These are phyloP conservation scores for Argynnis bischoffii DNA, from an alignment of 2,888 invertebrate species.

Conservation along the genomic window DNA sequence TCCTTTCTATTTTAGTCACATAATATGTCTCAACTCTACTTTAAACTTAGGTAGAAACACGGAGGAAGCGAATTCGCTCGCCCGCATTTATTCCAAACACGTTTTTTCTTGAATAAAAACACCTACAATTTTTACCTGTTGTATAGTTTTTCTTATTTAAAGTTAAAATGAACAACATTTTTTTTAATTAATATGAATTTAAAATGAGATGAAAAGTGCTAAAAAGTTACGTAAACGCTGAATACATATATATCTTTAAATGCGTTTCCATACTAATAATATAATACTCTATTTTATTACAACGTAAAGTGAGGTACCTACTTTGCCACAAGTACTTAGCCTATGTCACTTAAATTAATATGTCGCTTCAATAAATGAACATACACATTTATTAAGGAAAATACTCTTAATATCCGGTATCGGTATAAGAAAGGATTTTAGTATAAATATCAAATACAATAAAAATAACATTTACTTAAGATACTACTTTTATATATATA, in stretches of 20 bases:
- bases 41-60: slow-evolving; percentile 1
- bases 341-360: no score
- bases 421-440: background rate
- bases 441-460: no score
- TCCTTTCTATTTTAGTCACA: background rate
- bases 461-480: no score
- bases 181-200: slow-evolving; percentile 3
- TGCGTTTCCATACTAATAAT: no score
- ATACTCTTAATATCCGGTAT: no score
- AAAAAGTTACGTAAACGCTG: background rate
- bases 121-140: slow-evolving; percentile 24
- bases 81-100: slow-evolving; percentile 18
- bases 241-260: no score
- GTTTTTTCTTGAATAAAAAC: slow-evolving; percentile 28
- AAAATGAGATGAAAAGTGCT: background rate
- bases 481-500: no score
- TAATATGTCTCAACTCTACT: background rate
- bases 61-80: background rate
- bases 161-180: slow-evolving; percentile 2
- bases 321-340: no score
- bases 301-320: no score
- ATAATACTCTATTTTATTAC: no score
- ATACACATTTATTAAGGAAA: no score
- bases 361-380: no score
- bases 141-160: background rate